Evolutionary conservation across 2,113 vertebrate species (phyloP).

Genomic region (Acrocephalus kingi): DNA sequence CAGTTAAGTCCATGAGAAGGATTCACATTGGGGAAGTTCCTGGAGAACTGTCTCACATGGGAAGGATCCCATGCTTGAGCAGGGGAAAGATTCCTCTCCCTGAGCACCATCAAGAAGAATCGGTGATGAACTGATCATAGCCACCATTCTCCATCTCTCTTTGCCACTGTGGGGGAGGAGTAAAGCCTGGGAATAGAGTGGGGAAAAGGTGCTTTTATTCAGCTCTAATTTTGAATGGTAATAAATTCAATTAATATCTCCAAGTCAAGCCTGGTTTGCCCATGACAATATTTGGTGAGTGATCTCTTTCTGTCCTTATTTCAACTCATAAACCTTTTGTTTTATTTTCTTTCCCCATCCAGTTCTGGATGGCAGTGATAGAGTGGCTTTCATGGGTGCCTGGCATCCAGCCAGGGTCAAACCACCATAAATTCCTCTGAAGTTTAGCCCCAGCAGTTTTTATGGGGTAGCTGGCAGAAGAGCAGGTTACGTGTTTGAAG

Average conservation of each 20-base stretch:
- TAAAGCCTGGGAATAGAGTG: not conserved
- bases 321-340: not conserved
- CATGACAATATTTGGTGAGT: fast-evolving
- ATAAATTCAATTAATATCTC: not conserved
- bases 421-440: not conserved
- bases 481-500: not conserved
- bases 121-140: not conserved
- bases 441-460: not conserved
- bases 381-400: not conserved
- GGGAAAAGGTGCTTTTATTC: not conserved
- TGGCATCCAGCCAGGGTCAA: not conserved
- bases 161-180: no score
- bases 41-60: not conserved
- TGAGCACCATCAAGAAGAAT: not conserved
- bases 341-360: not conserved
- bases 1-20: not conserved
- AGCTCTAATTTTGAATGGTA: not conserved
- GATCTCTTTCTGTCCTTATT: not conserved
- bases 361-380: not conserved
- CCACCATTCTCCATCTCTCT: not conserved
- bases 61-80: not conserved
- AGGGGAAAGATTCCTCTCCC: not conserved
- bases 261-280: not conserved
- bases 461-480: not conserved
- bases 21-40: not conserved